phyloP scores from a whole-genome alignment of 2,113 vertebrate species.

The Tretioscincus oriximinensis region DNA sequence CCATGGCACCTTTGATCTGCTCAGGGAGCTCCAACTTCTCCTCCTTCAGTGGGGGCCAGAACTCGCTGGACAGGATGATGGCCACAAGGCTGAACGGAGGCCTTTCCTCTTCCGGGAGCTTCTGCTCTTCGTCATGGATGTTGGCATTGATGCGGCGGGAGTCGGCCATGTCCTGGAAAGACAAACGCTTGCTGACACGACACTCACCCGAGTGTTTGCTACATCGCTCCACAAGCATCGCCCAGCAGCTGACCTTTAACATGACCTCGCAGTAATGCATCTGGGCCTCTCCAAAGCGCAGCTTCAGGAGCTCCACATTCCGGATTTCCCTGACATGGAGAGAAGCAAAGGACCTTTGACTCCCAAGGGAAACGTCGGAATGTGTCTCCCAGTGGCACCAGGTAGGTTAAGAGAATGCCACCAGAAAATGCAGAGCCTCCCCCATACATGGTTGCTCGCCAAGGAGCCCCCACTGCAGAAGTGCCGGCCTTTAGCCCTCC shows the following conservation, averaged over 20 bases:
- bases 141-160: conserved; percentile 93
- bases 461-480: no score
- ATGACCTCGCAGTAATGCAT: conserved; percentile 99
- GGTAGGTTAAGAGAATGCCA: accelerated
- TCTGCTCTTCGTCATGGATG: conserved; percentile 90
- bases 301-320: conserved; percentile 96
- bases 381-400: neutral
- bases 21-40: conserved; percentile 95
- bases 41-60: conserved; percentile 95
- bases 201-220: no score
- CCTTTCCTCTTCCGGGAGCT: conserved; percentile 82
- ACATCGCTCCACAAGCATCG: no score
- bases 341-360: neutral
- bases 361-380: neutral
- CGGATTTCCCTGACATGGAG: conserved; percentile 86
- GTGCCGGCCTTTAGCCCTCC: no score
- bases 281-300: conserved; percentile 94
- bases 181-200: no score
- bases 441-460: no score
- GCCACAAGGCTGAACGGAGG: conserved; percentile 82
- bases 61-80: conserved; percentile 93
- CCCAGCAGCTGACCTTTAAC: conserved; percentile 77
- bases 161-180: conserved; percentile 90
- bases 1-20: conserved; percentile 84
- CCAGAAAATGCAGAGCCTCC: no score